Evolutionary conservation across 2,888 invertebrate species (phyloP).

Genomic region (Metellina segmentata): DNA sequence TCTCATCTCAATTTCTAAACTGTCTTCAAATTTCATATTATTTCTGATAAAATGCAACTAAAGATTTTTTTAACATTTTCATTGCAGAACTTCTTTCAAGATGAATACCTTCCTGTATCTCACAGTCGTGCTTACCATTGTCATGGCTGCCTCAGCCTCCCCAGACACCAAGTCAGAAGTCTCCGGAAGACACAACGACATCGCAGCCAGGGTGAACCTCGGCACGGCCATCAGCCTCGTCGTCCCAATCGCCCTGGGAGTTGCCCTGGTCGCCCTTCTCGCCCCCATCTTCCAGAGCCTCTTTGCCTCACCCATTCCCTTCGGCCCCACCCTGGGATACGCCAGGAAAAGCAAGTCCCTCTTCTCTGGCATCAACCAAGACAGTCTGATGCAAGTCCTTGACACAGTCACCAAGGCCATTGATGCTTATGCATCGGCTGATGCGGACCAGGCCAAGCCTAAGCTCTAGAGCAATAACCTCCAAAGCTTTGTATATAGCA

Average conservation of each 20-base stretch:
- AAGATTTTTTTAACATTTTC: too few species aligned
- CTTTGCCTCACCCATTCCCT: constrained; percentile 68
- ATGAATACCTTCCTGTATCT: constrained; percentile 41
- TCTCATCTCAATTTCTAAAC: too few species aligned
- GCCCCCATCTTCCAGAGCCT: constrained; percentile 70
- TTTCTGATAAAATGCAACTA: too few species aligned
- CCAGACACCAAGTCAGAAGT: constrained; percentile 35
- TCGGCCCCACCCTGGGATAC: constrained; percentile 52
- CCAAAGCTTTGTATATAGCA: not conserved
- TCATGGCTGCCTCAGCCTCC: not conserved
- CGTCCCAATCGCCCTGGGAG: constrained; percentile 68
- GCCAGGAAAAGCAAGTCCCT: constrained; percentile 63
- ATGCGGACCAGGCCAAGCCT: constrained; percentile 50
- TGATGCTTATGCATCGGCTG: constrained; percentile 51
- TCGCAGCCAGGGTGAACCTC: constrained; percentile 61
- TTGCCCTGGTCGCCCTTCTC: constrained; percentile 62
- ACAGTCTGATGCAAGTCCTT: constrained; percentile 55
- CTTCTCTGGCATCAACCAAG: constrained; percentile 67
- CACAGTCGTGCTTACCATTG: constrained; percentile 23
- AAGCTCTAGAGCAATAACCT: constrained; percentile 3
- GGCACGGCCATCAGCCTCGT: constrained; percentile 71
- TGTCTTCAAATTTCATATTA: too few species aligned
- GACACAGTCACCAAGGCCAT: constrained; percentile 70
- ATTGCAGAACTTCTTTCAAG: constrained; percentile 11
- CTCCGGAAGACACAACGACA: constrained; percentile 40